phyloP scores from a whole-genome alignment of 2,888 invertebrate genomes.

The Priocnemis perturbator region DNA sequence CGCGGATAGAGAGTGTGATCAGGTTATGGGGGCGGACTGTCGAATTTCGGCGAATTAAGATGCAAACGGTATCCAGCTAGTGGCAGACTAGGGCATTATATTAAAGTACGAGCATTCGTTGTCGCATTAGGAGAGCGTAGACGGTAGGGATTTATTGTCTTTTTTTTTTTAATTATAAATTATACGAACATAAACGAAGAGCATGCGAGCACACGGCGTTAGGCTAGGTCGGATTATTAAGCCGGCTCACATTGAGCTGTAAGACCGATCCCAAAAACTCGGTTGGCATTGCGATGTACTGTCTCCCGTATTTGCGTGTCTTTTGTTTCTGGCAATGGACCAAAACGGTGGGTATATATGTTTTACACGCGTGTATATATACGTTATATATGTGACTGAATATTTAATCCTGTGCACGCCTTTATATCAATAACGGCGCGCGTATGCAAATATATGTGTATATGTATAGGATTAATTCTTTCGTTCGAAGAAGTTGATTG shows the following conservation, averaged over 20 bases:
- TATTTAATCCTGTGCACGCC: too few relatives aligned
- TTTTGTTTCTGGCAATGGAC: too few relatives aligned
- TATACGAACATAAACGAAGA: constrained; percentile 1
- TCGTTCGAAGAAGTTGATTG: too few relatives aligned
- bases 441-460: too few relatives aligned
- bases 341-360: too few relatives aligned
- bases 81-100: constrained; percentile 62
- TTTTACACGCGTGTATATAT: too few relatives aligned
- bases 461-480: too few relatives aligned
- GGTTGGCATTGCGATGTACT: constrained; percentile 25
- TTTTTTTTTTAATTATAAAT: constrained; percentile 18
- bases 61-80: constrained; percentile 6
- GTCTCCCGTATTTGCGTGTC: constrained; percentile 14
- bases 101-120: constrained; percentile 48
- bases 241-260: constrained; percentile 35
- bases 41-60: neutral
- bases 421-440: too few relatives aligned
- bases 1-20: constrained; percentile 17
- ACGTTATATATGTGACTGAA: too few relatives aligned
- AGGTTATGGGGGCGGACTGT: neutral
- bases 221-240: neutral
- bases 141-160: constrained; percentile 20
- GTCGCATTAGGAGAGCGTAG: constrained; percentile 21
- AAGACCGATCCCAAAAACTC: constrained; percentile 16
- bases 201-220: too few relatives aligned